Evolutionary conservation across 1,140 invertebrate species (phyloP), one percentile per base, ranked within the genome.

Genomic region (Leptinotarsa defecta): DNA sequence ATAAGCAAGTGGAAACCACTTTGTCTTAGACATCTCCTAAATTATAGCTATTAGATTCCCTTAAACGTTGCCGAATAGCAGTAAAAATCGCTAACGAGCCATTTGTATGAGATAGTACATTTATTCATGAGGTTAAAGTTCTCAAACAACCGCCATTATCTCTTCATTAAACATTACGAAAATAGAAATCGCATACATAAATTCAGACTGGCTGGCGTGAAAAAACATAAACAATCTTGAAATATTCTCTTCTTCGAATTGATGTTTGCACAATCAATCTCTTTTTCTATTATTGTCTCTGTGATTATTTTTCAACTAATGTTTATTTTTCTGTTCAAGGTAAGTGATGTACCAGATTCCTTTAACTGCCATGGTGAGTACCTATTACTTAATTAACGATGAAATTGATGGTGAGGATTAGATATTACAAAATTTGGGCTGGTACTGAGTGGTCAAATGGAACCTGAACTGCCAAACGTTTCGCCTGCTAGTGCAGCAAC

Each of bases 131-230:
- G 52, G 52, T 57, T 57, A 57, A 57, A 57, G 52, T 57, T 57
- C 52, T 57, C n/a, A 3, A 57, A 57, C 52, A 17, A 19, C 52
- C 52, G 52, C 15, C 52, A 57, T 57, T 57, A 57, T 57, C 17
- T 57, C 52, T 57, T 57, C 17, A 57, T 57, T 57, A 57, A 57
- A 57, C 52, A 57, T 57, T 57, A 57, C 52, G 52, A 57, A 57
- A 57, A 57, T 57, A 57, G 52, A 57, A 57, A 57, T 57, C n/a
- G 52, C 52, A 57, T 17, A 57, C 6, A 57, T 57, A 57, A 57
- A 57, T 0, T 57, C 3, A 3, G 52, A 17, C 52, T 13, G 52
- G 52, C 2, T 57, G 52, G 52, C 52, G 52, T 57, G 15, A 57
- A 57, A 57, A 57, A 57, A 57, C 52, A 57, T 57, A 57, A 57